Conservation (phyloP, 2,888 invertebrate genomes). For the Disparrhopalites patrizii region DNA sequence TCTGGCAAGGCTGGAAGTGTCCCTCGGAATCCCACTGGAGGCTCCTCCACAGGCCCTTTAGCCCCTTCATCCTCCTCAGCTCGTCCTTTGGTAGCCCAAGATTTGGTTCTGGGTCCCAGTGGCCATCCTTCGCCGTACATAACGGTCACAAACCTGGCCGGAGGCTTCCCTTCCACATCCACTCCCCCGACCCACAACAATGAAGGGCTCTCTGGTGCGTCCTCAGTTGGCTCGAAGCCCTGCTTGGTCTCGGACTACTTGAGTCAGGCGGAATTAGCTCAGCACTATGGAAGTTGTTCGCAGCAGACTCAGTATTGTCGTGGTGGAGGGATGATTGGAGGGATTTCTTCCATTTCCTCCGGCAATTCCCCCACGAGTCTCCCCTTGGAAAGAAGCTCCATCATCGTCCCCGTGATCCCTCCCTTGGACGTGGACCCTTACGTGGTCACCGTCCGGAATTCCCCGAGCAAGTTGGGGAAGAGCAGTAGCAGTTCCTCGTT, state of each 20-base stretch:
- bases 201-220: too few species aligned
- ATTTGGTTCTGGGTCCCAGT: conserved; percentile 7
- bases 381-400: conserved; percentile 24
- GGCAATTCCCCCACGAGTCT: conserved; percentile 6
- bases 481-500: conserved; percentile 44
- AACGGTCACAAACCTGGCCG: conserved; percentile 24
- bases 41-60: not conserved
- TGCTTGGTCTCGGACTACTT: conserved; percentile 3
- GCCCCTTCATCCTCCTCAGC: not conserved
- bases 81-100: too few species aligned
- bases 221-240: not conserved
- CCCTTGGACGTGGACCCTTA: conserved; percentile 45
- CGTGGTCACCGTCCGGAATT: conserved; percentile 45
- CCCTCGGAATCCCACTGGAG: conserved; percentile 7
- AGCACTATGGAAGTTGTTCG: not conserved
- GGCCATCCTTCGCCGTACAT: conserved; percentile 23
- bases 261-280: not conserved
- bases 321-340: conserved; percentile 6
- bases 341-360: too few species aligned
- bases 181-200: too few species aligned
- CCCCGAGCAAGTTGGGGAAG: conserved; percentile 44
- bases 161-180: too few species aligned
- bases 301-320: conserved; percentile 11
- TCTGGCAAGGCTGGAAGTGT: conserved; percentile 25
- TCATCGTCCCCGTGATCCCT: conserved; percentile 30